Conservation (phyloP, 2,113 vertebrate genomes). For the Struthio camelus region DNA sequence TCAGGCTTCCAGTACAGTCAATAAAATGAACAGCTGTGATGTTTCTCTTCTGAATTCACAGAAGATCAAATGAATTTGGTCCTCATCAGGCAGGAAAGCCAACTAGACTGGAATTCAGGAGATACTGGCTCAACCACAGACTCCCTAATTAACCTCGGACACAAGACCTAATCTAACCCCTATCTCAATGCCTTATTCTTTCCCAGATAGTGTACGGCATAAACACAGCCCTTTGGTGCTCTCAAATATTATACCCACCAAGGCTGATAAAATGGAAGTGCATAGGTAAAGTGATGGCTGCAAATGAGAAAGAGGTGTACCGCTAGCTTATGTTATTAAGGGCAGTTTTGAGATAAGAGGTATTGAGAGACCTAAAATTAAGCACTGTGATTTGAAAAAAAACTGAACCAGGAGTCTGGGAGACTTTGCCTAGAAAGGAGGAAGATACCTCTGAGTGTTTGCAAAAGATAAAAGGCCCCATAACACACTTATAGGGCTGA, state of each 20-base stretch:
- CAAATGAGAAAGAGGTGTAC: not conserved
- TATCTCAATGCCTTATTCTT: not conserved
- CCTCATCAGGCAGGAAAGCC: not conserved
- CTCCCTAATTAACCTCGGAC: not conserved
- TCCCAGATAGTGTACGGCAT: not conserved
- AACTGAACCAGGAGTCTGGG: not conserved
- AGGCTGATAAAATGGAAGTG: not conserved
- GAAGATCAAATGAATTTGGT: not conserved
- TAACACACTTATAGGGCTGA: not conserved
- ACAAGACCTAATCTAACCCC: not conserved
- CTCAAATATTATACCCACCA: not conserved
- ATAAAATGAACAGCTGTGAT: not conserved
- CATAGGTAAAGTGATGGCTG: not conserved
- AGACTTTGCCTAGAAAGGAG: not conserved
- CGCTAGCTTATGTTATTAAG: not conserved
- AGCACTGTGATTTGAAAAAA: not conserved
- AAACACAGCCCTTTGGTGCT: not conserved
- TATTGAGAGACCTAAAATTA: not conserved
- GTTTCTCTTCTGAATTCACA: not conserved
- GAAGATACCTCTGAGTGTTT: not conserved
- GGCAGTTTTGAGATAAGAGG: not conserved
- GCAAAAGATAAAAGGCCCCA: not conserved
- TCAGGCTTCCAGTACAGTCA: conserved; percentile 11
- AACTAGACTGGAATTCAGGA: not conserved
- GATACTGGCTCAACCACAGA: not conserved